Conservation (phyloP, 2,113 vertebrate genomes). For the Condylura cristata region DNA sequence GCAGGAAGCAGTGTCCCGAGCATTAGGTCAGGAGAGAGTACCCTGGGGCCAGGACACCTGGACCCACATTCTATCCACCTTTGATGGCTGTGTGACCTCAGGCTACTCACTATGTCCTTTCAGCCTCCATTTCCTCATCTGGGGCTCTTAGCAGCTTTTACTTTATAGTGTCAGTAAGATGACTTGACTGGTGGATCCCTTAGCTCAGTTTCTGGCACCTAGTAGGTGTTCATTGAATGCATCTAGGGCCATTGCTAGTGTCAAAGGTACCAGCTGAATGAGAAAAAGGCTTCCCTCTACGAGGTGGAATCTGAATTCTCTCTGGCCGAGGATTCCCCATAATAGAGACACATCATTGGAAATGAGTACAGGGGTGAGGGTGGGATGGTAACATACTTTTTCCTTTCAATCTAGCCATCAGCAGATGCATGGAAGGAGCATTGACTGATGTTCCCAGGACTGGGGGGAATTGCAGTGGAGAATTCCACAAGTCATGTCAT, state of each 20-base stretch:
- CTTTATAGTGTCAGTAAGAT: not conserved
- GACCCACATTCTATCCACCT: rapidly evolving
- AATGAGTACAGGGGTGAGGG: too few species aligned
- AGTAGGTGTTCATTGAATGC: not conserved
- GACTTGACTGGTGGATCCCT: not conserved
- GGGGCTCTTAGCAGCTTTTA: not conserved
- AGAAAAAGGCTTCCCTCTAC: not conserved
- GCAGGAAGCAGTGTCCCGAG: not conserved
- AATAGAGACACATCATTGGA: not conserved
- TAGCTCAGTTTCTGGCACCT: too few species aligned
- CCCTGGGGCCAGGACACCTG: not conserved
- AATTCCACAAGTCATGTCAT: not conserved
- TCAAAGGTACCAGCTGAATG: not conserved
- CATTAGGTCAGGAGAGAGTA: not conserved
- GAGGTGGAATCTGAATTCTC: not conserved
- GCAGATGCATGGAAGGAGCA: not conserved
- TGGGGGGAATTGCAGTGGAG: not conserved
- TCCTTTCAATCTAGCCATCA: not conserved
- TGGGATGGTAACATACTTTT: not conserved
- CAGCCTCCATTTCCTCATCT: not conserved
- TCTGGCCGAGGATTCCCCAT: not conserved
- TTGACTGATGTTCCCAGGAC: not conserved
- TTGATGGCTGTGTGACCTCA: not conserved
- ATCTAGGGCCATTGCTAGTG: not conserved
- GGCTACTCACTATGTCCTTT: too few species aligned